These are phyloP conservation scores for Drosophila yooni DNA, from an alignment of 2,888 invertebrate species.

Conservation along the genomic window DNA sequence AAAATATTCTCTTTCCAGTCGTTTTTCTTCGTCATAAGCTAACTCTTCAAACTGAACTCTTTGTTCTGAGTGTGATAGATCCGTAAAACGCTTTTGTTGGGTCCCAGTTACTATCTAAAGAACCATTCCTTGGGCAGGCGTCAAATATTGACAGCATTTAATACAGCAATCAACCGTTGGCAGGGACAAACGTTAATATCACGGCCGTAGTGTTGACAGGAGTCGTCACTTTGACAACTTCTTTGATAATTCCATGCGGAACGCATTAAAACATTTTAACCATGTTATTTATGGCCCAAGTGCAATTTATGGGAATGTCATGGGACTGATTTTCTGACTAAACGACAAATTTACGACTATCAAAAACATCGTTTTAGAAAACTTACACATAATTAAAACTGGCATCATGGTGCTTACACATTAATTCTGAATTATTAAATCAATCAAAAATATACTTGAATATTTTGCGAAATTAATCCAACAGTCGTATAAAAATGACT, in stretches of 20 bases:
- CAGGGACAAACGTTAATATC: constrained; percentile 22
- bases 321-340: not conserved
- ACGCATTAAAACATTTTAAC: constrained; percentile 33
- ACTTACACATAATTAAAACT: constrained; percentile 9
- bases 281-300: constrained; percentile 23
- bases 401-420: not conserved
- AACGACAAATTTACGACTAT: constrained; percentile 15
- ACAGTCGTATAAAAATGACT: not conserved
- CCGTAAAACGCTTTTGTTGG: not conserved
- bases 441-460: not conserved
- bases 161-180: constrained; percentile 30
- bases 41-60: no score
- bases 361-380: constrained; percentile 8
- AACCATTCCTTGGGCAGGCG: constrained; percentile 10
- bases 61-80: not conserved
- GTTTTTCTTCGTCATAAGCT: not conserved
- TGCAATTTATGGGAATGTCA: constrained; percentile 28
- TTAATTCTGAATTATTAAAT: not conserved
- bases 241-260: constrained; percentile 46
- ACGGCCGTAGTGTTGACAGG: constrained; percentile 18
- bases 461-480: not conserved
- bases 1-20: not conserved
- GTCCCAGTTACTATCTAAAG: not conserved
- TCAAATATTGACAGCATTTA: constrained; percentile 21
- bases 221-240: constrained; percentile 39